Evolutionary conservation across 2,113 vertebrate species (phyloP).

Genomic region (Gorsachius goisagi): DNA sequence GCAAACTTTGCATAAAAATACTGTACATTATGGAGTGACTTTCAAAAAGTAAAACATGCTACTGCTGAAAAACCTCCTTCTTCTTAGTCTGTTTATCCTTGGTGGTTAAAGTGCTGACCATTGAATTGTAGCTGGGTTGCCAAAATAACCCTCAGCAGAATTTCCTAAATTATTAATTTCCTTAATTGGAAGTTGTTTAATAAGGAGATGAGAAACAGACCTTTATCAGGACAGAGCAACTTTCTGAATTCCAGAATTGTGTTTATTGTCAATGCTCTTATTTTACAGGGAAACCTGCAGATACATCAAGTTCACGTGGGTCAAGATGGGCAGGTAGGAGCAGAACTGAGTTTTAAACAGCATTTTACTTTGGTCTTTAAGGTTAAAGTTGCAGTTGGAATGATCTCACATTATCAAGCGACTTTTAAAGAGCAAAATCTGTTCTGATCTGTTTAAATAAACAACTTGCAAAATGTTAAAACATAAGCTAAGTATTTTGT

Average conservation of each 20-base stretch:
- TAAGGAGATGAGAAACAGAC: background rate
- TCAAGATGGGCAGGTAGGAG: conserved; percentile 95
- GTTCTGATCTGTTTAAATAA: background rate
- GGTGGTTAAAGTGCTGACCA: background rate
- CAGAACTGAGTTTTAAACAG: background rate
- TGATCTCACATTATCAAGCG: background rate
- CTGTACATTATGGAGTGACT: background rate
- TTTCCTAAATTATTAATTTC: background rate
- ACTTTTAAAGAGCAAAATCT: background rate
- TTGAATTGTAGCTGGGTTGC: background rate
- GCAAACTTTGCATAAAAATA: background rate
- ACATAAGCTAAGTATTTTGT: background rate
- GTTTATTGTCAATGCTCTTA: background rate
- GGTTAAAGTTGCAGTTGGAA: background rate
- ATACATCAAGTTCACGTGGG: conserved; percentile 96
- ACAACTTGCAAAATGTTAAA: background rate
- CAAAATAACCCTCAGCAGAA: background rate
- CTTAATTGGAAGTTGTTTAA: background rate
- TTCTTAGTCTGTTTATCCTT: background rate
- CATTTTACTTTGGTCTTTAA: background rate
- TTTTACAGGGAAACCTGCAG: conserved; percentile 92
- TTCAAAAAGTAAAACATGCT: background rate
- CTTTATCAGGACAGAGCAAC: background rate
- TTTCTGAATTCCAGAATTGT: background rate
- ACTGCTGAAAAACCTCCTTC: background rate